Percentiles rank a stretch among this genome's conserved stretches.
phyloP scores from a whole-genome alignment of 2,888 invertebrate genomes.

The Stegophylla sp. region DNA sequence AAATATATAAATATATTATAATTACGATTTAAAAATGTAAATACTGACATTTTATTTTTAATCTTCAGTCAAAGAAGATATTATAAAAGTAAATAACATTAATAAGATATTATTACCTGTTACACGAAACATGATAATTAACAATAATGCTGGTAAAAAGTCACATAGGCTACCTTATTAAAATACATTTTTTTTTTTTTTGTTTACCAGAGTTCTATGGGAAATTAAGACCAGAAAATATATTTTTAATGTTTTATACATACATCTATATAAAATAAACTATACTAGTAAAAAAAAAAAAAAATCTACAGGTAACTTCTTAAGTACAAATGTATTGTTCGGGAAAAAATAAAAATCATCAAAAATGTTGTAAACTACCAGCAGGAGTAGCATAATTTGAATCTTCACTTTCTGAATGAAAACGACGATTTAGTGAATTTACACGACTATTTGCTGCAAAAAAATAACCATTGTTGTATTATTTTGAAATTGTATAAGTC shows the following conservation, averaged over 20 bases:
- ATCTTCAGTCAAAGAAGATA: constrained; percentile 1
- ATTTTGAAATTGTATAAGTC: background rate
- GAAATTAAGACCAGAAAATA: constrained; percentile 5
- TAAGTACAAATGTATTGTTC: constrained; percentile 56
- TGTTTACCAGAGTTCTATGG: background rate
- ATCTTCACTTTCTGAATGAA: constrained; percentile 55
- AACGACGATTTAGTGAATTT: constrained; percentile 33
- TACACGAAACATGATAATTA: background rate
- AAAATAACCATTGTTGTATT: too few species aligned
- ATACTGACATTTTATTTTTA: constrained; percentile 19
- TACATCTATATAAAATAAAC: constrained; percentile 36
- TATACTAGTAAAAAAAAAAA: constrained; percentile 33
- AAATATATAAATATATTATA: constrained; percentile 13
- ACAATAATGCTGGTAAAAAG: background rate
- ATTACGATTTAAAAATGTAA: constrained; percentile 17
- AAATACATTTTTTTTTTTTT: background rate
- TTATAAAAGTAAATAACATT: constrained; percentile 1
- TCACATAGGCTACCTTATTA: background rate
- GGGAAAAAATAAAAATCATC: constrained; percentile 10
- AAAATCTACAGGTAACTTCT: constrained; percentile 55
- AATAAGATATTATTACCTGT: background rate
- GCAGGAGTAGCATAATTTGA: constrained; percentile 59
- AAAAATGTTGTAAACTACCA: constrained; percentile 56
- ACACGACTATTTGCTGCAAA: constrained; percentile 18
- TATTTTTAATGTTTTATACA: background rate